A percentile compares a stretch with the other conserved stretches of the same genome.
phyloP scores from a whole-genome alignment of 2,797 vertebrate species.

The Astyanax mexicanus region DNA sequence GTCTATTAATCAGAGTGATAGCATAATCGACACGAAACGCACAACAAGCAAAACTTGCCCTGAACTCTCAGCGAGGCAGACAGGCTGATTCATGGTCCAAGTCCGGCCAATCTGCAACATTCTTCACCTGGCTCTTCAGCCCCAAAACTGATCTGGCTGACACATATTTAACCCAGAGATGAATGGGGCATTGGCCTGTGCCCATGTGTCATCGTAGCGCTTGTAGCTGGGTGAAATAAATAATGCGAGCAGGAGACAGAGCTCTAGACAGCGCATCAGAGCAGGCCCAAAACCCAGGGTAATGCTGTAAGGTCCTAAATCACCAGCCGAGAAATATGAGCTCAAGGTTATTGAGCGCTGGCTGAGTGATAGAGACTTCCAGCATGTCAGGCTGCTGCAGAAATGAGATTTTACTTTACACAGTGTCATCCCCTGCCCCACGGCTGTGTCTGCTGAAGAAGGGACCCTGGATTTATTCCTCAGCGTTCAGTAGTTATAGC shows the following conservation, averaged over 20 bases:
- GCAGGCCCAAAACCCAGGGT: slow-evolving; percentile 69
- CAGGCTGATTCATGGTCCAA: slow-evolving; percentile 51
- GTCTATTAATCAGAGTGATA: slow-evolving; percentile 45
- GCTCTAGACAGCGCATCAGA: slow-evolving; percentile 75
- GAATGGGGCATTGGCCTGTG: slow-evolving; percentile 72
- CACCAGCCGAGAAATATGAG: slow-evolving; percentile 79
- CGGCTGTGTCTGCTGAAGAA: slow-evolving; percentile 38
- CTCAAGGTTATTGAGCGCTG: slow-evolving; percentile 81
- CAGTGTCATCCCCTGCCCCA: slow-evolving; percentile 64
- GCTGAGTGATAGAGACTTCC: slow-evolving; percentile 74
- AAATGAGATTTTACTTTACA: slow-evolving; percentile 77
- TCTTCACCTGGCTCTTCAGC: slow-evolving; percentile 73
- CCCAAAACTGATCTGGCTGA: slow-evolving; percentile 66
- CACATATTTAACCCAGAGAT: slow-evolving; percentile 78
- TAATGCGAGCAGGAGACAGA: slow-evolving; percentile 69
- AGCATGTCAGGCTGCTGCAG: slow-evolving; percentile 71
- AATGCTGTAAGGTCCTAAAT: slow-evolving; percentile 82
- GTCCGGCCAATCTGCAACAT: slow-evolving; percentile 69
- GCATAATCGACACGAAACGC: slow-evolving; percentile 41
- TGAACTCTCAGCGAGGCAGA: slow-evolving; percentile 37
- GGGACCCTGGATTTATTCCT: slow-evolving; percentile 57
- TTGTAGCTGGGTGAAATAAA: slow-evolving; percentile 70
- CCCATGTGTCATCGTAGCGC: slow-evolving; percentile 72
- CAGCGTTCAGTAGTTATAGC: slow-evolving; percentile 53
- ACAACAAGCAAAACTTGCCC: slow-evolving; percentile 53